Evolutionary conservation across 1,140 invertebrate species (phyloP).

Genomic region (Ganaspis sp.): DNA sequence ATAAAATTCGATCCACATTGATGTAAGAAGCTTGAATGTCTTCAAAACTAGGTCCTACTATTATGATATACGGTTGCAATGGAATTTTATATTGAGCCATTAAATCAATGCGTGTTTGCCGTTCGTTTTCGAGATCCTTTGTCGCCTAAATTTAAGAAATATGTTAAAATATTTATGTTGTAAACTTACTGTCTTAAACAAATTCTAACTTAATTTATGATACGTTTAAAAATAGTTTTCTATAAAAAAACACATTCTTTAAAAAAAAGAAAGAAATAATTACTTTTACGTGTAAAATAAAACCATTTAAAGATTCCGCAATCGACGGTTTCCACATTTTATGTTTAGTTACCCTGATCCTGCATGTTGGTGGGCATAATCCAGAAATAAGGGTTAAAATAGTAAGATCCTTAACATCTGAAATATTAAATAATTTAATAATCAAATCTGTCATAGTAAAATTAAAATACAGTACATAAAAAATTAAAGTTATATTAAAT

Average conservation of each 20-base stretch:
- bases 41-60: slow-evolving; percentile 35
- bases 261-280: not conserved
- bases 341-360: not conserved
- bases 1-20: slow-evolving; percentile 39
- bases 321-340: not conserved
- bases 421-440: not conserved
- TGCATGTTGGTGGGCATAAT: not conserved
- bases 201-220: not conserved
- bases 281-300: not conserved
- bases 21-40: slow-evolving; percentile 36
- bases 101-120: not conserved
- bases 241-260: not conserved
- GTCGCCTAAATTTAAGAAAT: not conserved
- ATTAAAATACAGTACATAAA: not conserved
- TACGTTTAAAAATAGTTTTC: too few relatives aligned
- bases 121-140: not conserved
- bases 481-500: too few relatives aligned
- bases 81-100: not conserved
- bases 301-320: not conserved
- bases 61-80: slow-evolving; percentile 48
- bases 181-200: not conserved
- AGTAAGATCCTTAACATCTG: not conserved
- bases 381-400: not conserved
- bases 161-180: not conserved
- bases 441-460: not conserved